Percentiles rank a stretch among this genome's conserved stretches.
phyloP scores from a whole-genome alignment of 2,113 vertebrate genomes.

The Cairina moschata region DNA sequence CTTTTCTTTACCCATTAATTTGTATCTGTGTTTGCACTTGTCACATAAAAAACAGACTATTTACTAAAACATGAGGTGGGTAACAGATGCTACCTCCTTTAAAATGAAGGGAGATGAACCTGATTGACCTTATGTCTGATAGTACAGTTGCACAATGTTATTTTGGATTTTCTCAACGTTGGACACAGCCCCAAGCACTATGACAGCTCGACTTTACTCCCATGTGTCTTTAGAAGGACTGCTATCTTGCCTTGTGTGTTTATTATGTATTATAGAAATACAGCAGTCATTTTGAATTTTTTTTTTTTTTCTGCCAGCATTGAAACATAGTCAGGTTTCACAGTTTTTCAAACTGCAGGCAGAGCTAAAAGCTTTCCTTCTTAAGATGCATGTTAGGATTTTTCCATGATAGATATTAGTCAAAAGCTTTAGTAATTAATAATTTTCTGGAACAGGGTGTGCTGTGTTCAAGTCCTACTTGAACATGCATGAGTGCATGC shows the following conservation, averaged over 20 bases:
- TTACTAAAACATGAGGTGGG: constrained; percentile 67
- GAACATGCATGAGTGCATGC: rapidly evolving
- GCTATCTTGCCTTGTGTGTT: background rate
- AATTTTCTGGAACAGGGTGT: background rate
- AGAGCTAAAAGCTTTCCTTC: background rate
- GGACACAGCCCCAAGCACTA: constrained; percentile 12
- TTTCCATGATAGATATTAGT: background rate
- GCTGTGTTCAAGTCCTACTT: background rate
- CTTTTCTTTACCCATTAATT: constrained; percentile 75
- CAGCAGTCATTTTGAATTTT: background rate
- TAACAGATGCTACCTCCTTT: constrained; percentile 59
- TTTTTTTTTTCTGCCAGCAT: background rate
- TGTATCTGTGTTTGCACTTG: constrained; percentile 72
- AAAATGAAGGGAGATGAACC: constrained; percentile 42
- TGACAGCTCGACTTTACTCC: background rate
- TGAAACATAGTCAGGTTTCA: background rate
- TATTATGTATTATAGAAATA: background rate
- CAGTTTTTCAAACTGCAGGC: background rate
- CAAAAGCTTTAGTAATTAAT: constrained; percentile 18
- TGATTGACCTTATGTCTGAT: constrained; percentile 47
- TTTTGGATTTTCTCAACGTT: background rate
- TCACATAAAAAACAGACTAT: constrained; percentile 55
- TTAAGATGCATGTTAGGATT: background rate
- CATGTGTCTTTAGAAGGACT: background rate
- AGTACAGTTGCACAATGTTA: constrained; percentile 22